Percentiles rank a stretch among this genome's conserved stretches.
These are phyloP conservation scores for Rhincodon typus DNA, from an alignment of 2,797 vertebrate species.

Conservation along the genomic window DNA sequence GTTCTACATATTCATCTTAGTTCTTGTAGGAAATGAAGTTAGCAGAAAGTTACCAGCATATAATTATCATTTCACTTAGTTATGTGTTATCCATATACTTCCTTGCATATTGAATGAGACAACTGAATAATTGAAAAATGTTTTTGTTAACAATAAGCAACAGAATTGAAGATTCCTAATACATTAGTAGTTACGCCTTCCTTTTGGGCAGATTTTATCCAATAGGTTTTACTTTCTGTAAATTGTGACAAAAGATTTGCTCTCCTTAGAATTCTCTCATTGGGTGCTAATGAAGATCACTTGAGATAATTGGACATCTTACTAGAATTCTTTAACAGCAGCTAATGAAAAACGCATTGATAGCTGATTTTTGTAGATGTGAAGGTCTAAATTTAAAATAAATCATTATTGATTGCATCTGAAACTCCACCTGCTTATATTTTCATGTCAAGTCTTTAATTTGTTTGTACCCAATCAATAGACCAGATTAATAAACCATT, in stretches of 20 bases:
- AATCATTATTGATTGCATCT: background rate
- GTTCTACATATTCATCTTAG: background rate
- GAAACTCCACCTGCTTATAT: slow-evolving; percentile 3
- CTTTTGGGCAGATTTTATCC: slow-evolving; percentile 2
- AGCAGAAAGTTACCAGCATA: background rate
- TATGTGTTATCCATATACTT: background rate
- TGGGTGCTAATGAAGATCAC: background rate
- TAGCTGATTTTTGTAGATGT: background rate
- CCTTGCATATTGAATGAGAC: background rate
- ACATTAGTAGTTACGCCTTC: background rate
- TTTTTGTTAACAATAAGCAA: too few relatives aligned
- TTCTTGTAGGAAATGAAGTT: background rate
- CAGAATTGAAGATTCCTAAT: too few relatives aligned
- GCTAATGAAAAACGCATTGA: background rate
- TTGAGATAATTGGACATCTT: background rate
- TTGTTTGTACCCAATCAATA: background rate
- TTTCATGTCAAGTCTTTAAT: background rate
- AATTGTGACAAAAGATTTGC: background rate
- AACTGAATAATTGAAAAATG: background rate
- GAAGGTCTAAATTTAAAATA: background rate
- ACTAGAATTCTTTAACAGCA: background rate
- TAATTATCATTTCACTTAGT: background rate
- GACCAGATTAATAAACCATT: background rate
- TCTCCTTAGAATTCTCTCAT: background rate
- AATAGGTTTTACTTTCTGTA: background rate